Evolutionary conservation across 2,113 vertebrate species (phyloP), one percentile per base, ranked within the genome.

Genomic region (Calonectris borealis): DNA sequence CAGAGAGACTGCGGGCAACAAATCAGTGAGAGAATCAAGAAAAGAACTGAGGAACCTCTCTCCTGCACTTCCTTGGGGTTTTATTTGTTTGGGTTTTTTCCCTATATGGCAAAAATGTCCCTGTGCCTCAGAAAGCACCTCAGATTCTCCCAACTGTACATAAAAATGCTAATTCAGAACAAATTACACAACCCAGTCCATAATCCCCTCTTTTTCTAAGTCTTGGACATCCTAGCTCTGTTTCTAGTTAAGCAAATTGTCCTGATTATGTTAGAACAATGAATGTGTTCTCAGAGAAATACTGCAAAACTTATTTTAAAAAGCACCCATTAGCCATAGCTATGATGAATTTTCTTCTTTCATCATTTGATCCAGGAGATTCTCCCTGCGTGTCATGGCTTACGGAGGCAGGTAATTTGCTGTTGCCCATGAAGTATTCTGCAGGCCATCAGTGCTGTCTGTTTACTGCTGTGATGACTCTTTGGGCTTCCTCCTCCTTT

Each of bases 161-260:
- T 42, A 70, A 42, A 92, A 86, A 64, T 40, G 3, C 3, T 89
- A 65, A 46, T 46, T 54, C 29, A 62, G n/a, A 94, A 54, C 10
- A 78, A 91, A 78, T 11, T 2, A 54, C 14, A 55, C 13, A 66
- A 55, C 5, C 7, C 3, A 66, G 24, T 27, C 91, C 27, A 54
- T 36, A 72, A 76, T 20, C 4, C 2, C 1, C 3, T 13, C 4
- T 9, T 7, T 16, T 49, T 34, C 19, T 1, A 38, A 13, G 51
- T 72, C 12, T 81, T 60, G 6, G 17, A 7, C 49, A 78, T 25
- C 1, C 10, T 40, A 61, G 18, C 24, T 75, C 36, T 61, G 29
- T 48, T 85, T 78, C 31, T 60, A 83, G 19, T 11, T 25, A 66
- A 51, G 42, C 19, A 66, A 77, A 60, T 60, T 65, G 24, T 38